These are phyloP conservation scores for Aleadryas rufinucha DNA, from an alignment of 2,113 vertebrate species.

Conservation along the genomic window DNA sequence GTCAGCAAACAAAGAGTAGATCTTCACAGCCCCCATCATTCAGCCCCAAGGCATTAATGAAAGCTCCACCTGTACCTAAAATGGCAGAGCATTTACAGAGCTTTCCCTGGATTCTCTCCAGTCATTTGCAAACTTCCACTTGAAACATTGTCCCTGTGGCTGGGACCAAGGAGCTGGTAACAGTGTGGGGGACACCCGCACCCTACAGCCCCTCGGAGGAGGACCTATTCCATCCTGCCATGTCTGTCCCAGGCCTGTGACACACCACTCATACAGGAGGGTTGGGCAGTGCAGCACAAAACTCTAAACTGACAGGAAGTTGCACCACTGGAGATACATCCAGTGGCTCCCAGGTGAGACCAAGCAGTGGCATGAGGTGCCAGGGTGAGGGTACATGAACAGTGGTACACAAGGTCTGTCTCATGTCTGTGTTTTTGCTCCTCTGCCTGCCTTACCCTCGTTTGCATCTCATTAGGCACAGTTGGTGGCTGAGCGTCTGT, in stretches of 20 bases:
- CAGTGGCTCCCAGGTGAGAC: not conserved
- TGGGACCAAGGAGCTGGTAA: not conserved
- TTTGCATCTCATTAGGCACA: not conserved
- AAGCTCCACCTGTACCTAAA: not conserved
- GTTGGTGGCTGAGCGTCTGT: not conserved
- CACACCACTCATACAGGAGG: not conserved
- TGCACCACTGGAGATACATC: not conserved
- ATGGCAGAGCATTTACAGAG: not conserved
- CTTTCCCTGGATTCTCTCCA: not conserved
- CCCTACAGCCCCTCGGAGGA: not conserved
- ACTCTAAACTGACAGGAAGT: not conserved
- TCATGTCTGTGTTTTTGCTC: rapidly evolving
- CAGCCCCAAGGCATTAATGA: not conserved
- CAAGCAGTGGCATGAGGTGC: not conserved
- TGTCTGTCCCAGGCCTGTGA: not conserved
- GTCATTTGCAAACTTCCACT: not conserved
- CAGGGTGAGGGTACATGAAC: rapidly evolving
- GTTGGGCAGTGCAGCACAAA: not conserved
- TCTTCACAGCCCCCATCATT: not conserved
- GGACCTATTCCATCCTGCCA: rapidly evolving
- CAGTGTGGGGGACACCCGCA: not conserved
- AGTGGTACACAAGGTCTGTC: rapidly evolving
- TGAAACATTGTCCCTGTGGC: not conserved
- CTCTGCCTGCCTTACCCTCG: not conserved
- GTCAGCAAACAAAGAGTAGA: not conserved